Base-by-base conservation (phyloP, 1,140 invertebrate genomes). In the Arctopsyche grandis region DNA sequence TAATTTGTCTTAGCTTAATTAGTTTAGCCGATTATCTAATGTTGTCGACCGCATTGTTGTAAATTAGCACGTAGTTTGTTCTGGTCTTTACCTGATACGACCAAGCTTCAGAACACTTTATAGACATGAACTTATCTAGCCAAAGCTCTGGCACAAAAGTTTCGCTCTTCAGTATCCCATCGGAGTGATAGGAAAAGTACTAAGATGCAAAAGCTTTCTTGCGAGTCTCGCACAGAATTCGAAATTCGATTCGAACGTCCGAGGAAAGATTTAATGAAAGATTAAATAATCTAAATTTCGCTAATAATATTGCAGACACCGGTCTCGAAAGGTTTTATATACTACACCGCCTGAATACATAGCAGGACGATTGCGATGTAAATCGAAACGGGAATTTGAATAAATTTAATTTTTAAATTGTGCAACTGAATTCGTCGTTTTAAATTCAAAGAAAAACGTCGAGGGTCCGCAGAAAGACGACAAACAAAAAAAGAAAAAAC, bases 151-250 rank as follows among this genome's bases (percentile, higher is more conserved):
- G 70, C 21, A 10, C 14, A 29, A 74, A 74, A 74, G 43, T 74
- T 74, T 43, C 9, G 22, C 43, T 74, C n/a, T 52, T 48, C 16
- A 74, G 48, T 52, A 52, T 74, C 44, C 70, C 44, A 74, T 74
- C 44, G 70, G 70, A 26, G 70, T 29, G 43, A 74, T 74, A 74
- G 70, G 70, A 74, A 74, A 44, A 74, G 70, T 16, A 22, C 70
- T 21, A 56, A 16, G 12, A 56, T 56, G 70, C 44, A 74, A 74
- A 38, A 74, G 70, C 70, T 74, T 29, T 74, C 9, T 21, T 16
- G 24, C 1, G 14, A 5, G 69, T 43, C n/a, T 26, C 22, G 70
- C 21, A n/a, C 38, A 1, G 44, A 74, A 74, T 74, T 3, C 70
- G 48, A 29, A 74, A 74, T 74, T 46, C 24, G 70, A 29, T 48